These are phyloP conservation scores for Entosphenus tridentatus DNA, from an alignment of 2,113 vertebrate species.

Conservation along the genomic window DNA sequence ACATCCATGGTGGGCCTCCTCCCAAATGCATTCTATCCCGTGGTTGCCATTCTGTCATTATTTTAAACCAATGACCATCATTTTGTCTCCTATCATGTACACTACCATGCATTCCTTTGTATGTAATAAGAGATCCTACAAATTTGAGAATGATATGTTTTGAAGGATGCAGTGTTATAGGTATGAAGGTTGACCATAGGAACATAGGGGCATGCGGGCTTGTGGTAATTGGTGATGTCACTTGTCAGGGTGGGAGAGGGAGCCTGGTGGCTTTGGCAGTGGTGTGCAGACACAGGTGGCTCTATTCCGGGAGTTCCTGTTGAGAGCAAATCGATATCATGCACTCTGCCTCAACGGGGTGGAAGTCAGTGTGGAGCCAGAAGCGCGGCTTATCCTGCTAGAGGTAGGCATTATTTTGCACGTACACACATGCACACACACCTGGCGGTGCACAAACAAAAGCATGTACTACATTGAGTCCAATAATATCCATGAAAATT, in stretches of 20 bases:
- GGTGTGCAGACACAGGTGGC: conserved; percentile 29
- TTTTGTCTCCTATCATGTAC: no score
- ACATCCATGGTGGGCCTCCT: no score
- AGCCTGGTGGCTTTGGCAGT: conserved; percentile 23
- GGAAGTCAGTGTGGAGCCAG: conserved; percentile 27
- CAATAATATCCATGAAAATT: no score
- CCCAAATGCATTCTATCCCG: no score
- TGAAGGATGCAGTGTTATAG: background rate
- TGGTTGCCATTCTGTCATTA: no score
- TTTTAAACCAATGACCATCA: no score
- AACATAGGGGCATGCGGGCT: background rate
- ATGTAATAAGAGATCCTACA: conserved; percentile 10
- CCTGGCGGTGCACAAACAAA: no score
- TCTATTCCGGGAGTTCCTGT: conserved; percentile 64
- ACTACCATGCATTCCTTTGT: background rate
- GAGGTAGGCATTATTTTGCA: conserved; percentile 33
- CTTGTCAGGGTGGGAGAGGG: conserved; percentile 23
- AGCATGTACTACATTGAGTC: no score
- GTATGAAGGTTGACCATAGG: background rate
- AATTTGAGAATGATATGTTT: background rate
- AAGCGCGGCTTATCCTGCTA: conserved; percentile 54
- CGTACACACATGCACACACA: no score
- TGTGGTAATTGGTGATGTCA: background rate
- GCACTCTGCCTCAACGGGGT: conserved; percentile 39
- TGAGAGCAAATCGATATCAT: conserved; percentile 73